Evolutionary conservation across 2,113 vertebrate species (phyloP).

Genomic region (Pelobates fuscus): DNA sequence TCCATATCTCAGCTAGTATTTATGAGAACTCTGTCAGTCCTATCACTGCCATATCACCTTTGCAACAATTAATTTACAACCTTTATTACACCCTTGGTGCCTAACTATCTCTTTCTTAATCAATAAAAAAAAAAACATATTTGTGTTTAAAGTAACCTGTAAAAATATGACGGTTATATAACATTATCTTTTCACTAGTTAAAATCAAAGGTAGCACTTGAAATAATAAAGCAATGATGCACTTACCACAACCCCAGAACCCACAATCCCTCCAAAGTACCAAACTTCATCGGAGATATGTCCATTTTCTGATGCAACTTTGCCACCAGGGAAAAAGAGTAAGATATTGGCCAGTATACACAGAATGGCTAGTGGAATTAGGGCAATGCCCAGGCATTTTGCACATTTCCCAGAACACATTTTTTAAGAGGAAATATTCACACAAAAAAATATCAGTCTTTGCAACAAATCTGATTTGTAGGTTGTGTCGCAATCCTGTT

Average conservation of each 20-base stretch:
- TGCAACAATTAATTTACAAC: too few species aligned
- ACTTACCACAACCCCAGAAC: constrained; percentile 89
- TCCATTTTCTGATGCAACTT: background rate
- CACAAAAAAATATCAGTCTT: background rate
- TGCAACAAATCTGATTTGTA: background rate
- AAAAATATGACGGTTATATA: too few species aligned
- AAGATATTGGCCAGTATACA: constrained; percentile 83
- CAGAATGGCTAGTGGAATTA: constrained; percentile 77
- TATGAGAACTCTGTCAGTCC: too few species aligned
- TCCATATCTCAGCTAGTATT: too few species aligned
- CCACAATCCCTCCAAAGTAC: constrained; percentile 86
- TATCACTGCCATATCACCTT: too few species aligned
- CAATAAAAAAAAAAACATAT: too few species aligned
- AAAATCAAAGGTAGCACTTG: too few species aligned
- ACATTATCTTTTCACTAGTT: too few species aligned
- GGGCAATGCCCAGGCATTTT: constrained; percentile 81
- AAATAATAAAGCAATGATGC: too few species aligned
- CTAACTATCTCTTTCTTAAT: too few species aligned
- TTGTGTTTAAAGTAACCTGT: too few species aligned
- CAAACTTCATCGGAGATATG: constrained; percentile 79
- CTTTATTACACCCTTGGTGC: too few species aligned
- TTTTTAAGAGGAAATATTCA: constrained; percentile 30
- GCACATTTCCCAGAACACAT: constrained; percentile 87
- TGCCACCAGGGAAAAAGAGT: constrained; percentile 87
- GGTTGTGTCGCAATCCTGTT: constrained; percentile 8